Base-by-base conservation (phyloP, 2,797 vertebrate species). In the Rallus crepitans region DNA sequence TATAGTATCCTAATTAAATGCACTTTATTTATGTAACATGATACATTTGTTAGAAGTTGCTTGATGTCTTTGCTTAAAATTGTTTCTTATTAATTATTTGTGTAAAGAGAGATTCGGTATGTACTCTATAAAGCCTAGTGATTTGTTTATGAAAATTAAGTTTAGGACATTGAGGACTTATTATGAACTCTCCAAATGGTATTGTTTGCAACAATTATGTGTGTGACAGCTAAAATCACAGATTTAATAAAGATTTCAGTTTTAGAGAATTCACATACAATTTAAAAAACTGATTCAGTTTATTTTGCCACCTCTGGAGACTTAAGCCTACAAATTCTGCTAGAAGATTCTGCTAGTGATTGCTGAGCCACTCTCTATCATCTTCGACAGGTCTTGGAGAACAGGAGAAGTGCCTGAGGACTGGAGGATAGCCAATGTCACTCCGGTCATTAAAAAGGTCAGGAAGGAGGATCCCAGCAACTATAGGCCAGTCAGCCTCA, bases 31-130 rank as follows among this genome's bases (percentile, higher is more conserved):
- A 39, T 89, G 17, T 53, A 89, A 50, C 8, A 19, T 37, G 11
- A 3, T 60, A 5, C 8, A 68, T 87, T 2, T 0, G 1, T 52
- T 68, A 63, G 3, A 8, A 82, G 6, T 25, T 72, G 2, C 19
- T 61, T 50, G 15, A 39, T 71, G 82, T 60, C 9, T 79, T 82
- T 79, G 2, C 4, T 37, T 68, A 24, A 7, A 65, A 10, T 8
- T 25, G 4, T 1, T 2, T 11, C 6, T 77, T 59, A 63, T 30
- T 24, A 92, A 45, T 84, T 84, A 68, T 60, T 59, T 76, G 2
- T 45, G 21, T 21, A 69, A 68, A 76, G 15, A 66, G 15, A 55
- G 5, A 30, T 76, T 79, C 65, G 13, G 5, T 2, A 20, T 8
- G 1, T 69, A 8, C 39, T 45, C 6, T 61, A 9, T 15, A 71